Base-by-base conservation (phyloP, 2,888 invertebrate species). In the Apeira syringaria region DNA sequence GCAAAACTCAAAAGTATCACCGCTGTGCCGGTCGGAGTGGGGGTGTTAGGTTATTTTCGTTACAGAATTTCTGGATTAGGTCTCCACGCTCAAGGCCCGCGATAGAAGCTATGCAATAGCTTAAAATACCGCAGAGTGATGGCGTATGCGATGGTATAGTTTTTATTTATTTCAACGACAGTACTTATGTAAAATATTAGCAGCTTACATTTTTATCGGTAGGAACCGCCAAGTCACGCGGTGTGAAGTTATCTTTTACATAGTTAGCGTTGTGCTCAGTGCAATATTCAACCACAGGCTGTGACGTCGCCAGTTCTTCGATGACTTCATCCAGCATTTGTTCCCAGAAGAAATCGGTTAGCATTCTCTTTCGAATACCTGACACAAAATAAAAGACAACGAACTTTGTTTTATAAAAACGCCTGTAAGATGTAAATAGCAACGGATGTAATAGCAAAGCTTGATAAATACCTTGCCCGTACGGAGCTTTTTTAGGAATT, bases 251-350 rank as follows among this genome's bases (percentile, higher is more conserved):
- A 0, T 86, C 87, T 43, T 74, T 75, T 0, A 82, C 48, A 33
- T 68, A 90, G 55, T 86, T 84, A 0, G 85, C 74, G 18, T 86
- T 82, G 22, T 89, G 86, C 50, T 90, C 90, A 0, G 89, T 69
- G 47, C 87, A 86, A 38, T 86, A 87, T 41, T 89, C 86, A 0
- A 58, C 59, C 0, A 79, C 73, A 0, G 81, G 78, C 15, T 82
- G 72, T 5, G 78, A 66, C 0, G 80, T 77, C 1, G 71, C 75
- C 27, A 90, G 30, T 49, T 90, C 90, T n/a, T 84, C 80, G 1
- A 90, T 78, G 1, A 86, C 83, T 65, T 90, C 90, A n/a, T 83
- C 82, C 24, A 89, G 56, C 86, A 88, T 88, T 78, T 89, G 84
- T 53, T 86, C 88, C 88, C 87, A 89, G 56, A 84, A 88, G 59